Conservation (phyloP, 2,797 vertebrate genomes). For the Echeneis naucrates region DNA sequence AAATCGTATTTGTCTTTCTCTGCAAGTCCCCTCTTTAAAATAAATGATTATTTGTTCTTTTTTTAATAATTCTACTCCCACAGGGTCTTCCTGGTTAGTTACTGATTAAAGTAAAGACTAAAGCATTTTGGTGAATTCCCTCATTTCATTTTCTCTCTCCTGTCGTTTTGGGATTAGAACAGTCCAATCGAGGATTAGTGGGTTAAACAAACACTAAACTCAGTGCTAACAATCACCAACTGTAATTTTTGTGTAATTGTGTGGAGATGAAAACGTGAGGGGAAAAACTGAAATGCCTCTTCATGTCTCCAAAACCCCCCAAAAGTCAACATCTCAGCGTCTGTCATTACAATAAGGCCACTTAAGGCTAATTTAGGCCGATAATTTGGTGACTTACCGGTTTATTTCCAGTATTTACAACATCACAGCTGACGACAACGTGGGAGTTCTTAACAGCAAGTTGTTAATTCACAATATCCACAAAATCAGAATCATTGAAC, state of each 20-base stretch:
- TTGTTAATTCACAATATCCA: conserved; percentile 34
- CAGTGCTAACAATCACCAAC: background rate
- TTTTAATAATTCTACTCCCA: too few species aligned
- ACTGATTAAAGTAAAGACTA: background rate
- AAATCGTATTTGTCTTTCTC: conserved; percentile 2
- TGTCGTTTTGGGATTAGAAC: background rate
- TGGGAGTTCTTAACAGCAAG: conserved; percentile 35
- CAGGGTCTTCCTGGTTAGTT: background rate
- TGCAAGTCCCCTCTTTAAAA: background rate
- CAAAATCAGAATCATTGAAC: conserved; percentile 5
- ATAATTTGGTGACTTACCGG: conserved; percentile 15
- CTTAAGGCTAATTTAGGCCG: conserved; percentile 22
- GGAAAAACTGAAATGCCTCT: background rate
- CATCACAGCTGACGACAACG: conserved; percentile 23
- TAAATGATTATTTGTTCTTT: background rate
- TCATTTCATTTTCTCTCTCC: background rate
- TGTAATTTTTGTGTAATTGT: background rate
- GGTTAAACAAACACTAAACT: background rate
- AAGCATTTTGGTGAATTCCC: background rate
- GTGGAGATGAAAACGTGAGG: background rate
- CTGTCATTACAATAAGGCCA: background rate
- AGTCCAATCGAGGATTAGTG: background rate
- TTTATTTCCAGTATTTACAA: conserved; percentile 37
- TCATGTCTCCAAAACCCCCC: background rate
- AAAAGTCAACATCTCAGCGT: background rate